Evolutionary conservation across 2,113 vertebrate genomes (phyloP), one percentile per base, ranked within the genome.

Genomic region (Notothenia rossii): DNA sequence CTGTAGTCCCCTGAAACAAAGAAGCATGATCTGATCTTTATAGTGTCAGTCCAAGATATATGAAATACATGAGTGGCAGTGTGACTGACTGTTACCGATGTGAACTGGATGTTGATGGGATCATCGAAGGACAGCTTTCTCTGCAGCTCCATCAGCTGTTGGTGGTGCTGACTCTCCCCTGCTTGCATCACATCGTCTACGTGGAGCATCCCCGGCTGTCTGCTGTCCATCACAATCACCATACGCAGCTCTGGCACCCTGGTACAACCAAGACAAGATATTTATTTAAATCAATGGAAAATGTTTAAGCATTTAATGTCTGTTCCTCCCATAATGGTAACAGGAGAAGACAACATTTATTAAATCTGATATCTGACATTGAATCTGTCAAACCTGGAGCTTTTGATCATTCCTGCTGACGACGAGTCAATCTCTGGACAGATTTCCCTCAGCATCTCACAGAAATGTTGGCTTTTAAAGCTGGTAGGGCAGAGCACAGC

Each of bases 101-200:
- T 99, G 85, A 98, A 99, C 93, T 97, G 97, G 84, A 99, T 96
- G 83, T 97, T 99, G 92, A 99, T 92, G 63, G 97, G 96, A 0
- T 99, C 98, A 0, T 94, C 88, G 70, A 80, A 96, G 64, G 89
- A 95, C 69, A 99, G 86, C 51, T 90, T 95, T 79, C 72, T 91
- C 94, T 98, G 95, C 36, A 96, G 48, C 0, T 93, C 91, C 82
- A 88, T 91, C 68, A 99, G 91, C 84, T 93, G 91, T 67, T 91
- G 92, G 81, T 92, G 17, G 3, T 96, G 94, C 25, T 89, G 92
- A 74, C 93, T 94, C 82, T 92, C 93, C 20, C 91, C 98, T 1
- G 96, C 95, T 56, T 96, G 94, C 86, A 97, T 89, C 86, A 98
- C 96, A 0, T 99, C 97, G 0, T 95, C 92, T 56, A 97, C 86